These are phyloP conservation scores for Drosophila subobscura DNA, from an alignment of 1,140 invertebrate species.

Conservation along the genomic window DNA sequence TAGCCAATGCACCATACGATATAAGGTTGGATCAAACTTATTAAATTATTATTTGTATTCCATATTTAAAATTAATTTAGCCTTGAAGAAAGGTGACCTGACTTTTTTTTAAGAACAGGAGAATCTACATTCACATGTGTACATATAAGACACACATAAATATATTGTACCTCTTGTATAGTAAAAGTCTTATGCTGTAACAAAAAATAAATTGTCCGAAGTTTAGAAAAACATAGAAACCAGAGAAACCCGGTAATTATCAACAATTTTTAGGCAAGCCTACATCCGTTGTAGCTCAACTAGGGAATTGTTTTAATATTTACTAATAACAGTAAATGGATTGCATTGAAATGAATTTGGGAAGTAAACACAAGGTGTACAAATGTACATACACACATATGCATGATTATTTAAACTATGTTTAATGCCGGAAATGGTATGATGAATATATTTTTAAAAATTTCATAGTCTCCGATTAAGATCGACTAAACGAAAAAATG, in stretches of 20 bases:
- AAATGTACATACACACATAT: too few species aligned
- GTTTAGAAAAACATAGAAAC: too few species aligned
- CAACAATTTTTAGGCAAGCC: background rate
- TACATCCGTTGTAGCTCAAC: slow-evolving; percentile 3
- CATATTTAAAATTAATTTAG: background rate
- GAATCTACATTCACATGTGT: background rate
- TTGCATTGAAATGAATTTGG: too few species aligned
- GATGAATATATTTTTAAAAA: too few species aligned
- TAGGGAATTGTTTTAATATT: background rate
- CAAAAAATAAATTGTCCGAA: too few species aligned
- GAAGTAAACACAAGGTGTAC: too few species aligned
- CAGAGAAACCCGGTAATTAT: background rate
- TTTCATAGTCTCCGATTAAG: too few species aligned
- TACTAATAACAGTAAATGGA: too few species aligned
- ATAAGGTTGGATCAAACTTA: background rate
- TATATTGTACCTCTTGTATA: background rate
- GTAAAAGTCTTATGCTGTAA: too few species aligned
- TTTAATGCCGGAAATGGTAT: too few species aligned
- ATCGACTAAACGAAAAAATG: too few species aligned
- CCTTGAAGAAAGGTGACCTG: background rate
- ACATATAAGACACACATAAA: background rate
- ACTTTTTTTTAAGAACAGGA: background rate
- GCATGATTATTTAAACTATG: too few species aligned
- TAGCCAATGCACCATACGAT: background rate
- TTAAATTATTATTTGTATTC: background rate